Evolutionary conservation across 2,113 vertebrate genomes (phyloP).

Genomic region (Henicopernis longicauda): DNA sequence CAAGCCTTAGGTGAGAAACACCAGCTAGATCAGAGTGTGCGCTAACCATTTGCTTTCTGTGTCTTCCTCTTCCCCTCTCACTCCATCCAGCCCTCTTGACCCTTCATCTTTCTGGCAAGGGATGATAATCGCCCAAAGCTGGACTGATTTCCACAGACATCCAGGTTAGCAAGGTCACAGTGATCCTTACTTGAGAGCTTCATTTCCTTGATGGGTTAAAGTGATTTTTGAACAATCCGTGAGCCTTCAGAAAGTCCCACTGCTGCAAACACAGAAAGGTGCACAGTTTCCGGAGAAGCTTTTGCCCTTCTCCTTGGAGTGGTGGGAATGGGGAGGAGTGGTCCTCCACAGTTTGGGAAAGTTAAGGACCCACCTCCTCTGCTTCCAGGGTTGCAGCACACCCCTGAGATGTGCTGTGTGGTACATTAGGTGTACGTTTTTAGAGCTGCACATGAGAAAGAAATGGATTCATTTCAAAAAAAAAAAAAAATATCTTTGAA

Average conservation of each 20-base stretch:
- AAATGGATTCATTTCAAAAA: background rate
- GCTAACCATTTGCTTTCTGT: background rate
- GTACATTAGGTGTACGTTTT: fast-evolving
- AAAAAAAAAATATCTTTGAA: background rate
- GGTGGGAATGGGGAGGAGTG: background rate
- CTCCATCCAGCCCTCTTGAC: background rate
- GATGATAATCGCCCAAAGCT: background rate
- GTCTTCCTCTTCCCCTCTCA: background rate
- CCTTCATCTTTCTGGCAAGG: background rate
- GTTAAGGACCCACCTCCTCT: background rate
- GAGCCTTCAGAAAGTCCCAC: background rate
- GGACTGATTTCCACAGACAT: background rate
- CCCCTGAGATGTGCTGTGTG: background rate
- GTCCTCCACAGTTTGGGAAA: background rate
- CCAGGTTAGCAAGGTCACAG: background rate
- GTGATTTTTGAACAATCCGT: fast-evolving
- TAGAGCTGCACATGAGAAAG: background rate
- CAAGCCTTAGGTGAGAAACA: background rate
- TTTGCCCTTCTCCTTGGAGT: background rate
- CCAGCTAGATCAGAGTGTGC: background rate
- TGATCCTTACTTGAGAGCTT: fast-evolving
- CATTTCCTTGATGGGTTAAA: background rate
- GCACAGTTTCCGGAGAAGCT: background rate
- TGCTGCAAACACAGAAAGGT: background rate
- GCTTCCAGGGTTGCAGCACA: background rate